Percentiles rank a stretch among this genome's conserved stretches.
These are phyloP conservation scores for Fragum whitleyi DNA, from an alignment of 2,888 invertebrate species.

Conservation along the genomic window DNA sequence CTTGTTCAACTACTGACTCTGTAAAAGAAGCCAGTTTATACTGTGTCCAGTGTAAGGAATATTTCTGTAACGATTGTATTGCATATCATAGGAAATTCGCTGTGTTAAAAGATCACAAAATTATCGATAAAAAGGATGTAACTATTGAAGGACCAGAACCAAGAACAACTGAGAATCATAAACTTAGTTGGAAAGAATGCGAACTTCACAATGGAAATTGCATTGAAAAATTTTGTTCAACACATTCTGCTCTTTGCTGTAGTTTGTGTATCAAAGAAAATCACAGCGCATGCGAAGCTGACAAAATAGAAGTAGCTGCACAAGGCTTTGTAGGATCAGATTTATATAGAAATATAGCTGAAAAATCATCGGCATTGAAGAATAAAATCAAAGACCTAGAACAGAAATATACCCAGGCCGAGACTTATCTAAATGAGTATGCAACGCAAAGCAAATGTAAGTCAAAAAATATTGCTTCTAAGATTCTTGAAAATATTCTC, in stretches of 20 bases:
- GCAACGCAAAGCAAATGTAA: not conserved
- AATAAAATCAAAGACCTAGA: not conserved
- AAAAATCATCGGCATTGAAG: not conserved
- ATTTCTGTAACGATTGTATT: not conserved
- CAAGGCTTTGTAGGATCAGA: not conserved
- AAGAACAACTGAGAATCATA: not conserved
- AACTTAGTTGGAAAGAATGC: not conserved
- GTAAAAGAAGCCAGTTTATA: not conserved
- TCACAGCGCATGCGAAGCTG: not conserved
- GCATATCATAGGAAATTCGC: not conserved
- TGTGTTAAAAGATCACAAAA: not conserved
- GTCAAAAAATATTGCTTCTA: not conserved
- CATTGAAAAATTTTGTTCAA: not conserved
- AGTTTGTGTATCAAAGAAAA: not conserved
- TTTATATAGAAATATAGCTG: not conserved
- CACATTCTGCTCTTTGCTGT: not conserved
- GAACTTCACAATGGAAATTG: not conserved
- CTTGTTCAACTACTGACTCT: not conserved
- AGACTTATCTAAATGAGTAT: not conserved
- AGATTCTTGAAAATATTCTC: not conserved
- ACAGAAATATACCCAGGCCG: not conserved
- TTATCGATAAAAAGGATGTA: not conserved
- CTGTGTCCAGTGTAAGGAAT: conserved; percentile 2
- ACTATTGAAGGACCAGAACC: not conserved
- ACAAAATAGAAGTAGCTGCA: not conserved